Evolutionary conservation across 2,113 vertebrate genomes (phyloP).

Genomic region (Hoplias malabaricus): DNA sequence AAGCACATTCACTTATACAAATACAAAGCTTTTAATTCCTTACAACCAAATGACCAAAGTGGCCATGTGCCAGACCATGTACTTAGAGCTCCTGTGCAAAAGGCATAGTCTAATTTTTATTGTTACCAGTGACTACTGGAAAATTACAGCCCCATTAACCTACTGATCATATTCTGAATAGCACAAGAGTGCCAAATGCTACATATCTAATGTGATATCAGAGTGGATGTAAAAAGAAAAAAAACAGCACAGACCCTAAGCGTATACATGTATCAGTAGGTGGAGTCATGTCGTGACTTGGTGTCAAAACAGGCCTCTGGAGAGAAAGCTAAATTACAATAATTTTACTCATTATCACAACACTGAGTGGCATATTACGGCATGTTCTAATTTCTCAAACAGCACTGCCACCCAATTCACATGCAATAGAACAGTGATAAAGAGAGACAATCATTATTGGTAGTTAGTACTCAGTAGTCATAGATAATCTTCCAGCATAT

Average conservation of each 20-base stretch:
- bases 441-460: background rate
- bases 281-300: constrained; percentile 8
- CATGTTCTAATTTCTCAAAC: constrained; percentile 29
- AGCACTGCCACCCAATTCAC: constrained; percentile 7
- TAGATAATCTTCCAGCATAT: background rate
- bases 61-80: constrained; percentile 27
- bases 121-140: constrained; percentile 36
- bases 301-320: constrained; percentile 2
- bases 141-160: constrained; percentile 42
- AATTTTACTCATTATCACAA: constrained; percentile 23
- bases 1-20: constrained; percentile 13
- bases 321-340: constrained; percentile 27
- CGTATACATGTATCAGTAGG: background rate
- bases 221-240: background rate
- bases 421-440: background rate
- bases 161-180: background rate
- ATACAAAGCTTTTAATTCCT: constrained; percentile 45
- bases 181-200: background rate
- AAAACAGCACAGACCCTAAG: background rate
- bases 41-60: constrained; percentile 35
- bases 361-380: constrained; percentile 20
- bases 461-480: background rate
- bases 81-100: constrained; percentile 37
- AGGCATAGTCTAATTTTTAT: constrained; percentile 45
- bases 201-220: background rate